Conservation (phyloP, 1,140 invertebrate species). For the Drosophila nasuta region DNA sequence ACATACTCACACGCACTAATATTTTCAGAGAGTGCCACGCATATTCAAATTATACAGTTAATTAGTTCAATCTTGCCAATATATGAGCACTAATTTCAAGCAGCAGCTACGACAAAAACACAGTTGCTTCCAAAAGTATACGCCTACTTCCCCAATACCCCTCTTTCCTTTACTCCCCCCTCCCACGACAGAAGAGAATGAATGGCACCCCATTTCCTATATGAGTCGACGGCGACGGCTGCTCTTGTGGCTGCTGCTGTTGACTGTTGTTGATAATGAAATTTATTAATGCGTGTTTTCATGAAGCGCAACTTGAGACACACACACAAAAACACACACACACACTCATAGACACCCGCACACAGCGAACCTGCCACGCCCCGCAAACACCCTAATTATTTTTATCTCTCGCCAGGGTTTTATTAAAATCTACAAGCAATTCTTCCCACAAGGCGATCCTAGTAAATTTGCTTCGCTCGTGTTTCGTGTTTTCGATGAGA, state of each 20-base stretch:
- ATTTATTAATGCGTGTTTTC: conserved; percentile 74
- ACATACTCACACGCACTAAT: not conserved
- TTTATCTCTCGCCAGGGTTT: conserved; percentile 91
- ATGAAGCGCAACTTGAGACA: conserved; percentile 41
- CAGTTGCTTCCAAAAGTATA: conserved; percentile 27
- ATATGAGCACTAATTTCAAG: conserved; percentile 64
- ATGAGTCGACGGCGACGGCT: conserved; percentile 51
- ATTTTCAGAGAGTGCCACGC: not conserved
- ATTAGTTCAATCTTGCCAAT: conserved; percentile 73
- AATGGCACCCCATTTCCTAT: conserved; percentile 50
- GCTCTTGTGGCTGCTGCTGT: conserved; percentile 48
- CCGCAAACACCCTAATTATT: conserved; percentile 29
- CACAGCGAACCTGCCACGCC: not conserved
- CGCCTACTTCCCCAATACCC: not conserved
- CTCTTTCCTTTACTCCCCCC: not conserved
- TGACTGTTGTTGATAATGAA: conserved; percentile 69
- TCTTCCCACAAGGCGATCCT: conserved; percentile 99
- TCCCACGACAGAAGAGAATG: conserved; percentile 24
- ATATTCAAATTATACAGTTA: conserved; percentile 70
- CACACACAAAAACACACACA: conserved; percentile 29
- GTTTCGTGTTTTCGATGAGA: conserved; percentile 99
- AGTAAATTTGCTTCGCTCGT: conserved; percentile 98
- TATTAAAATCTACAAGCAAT: conserved; percentile 99
- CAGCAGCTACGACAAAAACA: conserved; percentile 26
- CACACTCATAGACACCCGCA: not conserved